A percentile compares a stretch with the other conserved stretches of the same genome.
Evolutionary conservation across 2,797 vertebrate genomes (phyloP).

Genomic region (Sylvia borin): DNA sequence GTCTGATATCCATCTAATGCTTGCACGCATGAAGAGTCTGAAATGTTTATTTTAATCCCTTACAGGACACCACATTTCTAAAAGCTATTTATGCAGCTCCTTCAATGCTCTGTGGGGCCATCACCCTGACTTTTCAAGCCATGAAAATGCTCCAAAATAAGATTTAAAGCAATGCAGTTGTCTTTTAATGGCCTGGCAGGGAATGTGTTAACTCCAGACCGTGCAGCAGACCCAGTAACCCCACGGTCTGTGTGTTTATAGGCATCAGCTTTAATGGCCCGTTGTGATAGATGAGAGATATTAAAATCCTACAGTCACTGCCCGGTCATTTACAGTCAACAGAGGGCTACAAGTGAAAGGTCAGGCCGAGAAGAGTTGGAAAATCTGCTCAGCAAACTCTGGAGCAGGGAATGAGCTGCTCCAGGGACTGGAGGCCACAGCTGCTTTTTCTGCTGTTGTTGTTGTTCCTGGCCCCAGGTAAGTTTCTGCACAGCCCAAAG

Average conservation of each 20-base stretch:
- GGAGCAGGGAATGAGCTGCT: background rate
- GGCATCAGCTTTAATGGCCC: background rate
- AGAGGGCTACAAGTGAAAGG: background rate
- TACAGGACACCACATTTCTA: background rate
- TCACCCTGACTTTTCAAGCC: background rate
- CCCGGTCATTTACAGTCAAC: background rate
- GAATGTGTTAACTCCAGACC: background rate
- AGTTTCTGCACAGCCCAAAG: background rate
- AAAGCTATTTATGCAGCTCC: background rate
- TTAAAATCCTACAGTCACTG: background rate
- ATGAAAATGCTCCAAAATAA: background rate
- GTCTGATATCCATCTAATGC: background rate
- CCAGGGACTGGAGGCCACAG: fast-evolving
- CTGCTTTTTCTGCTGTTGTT: background rate
- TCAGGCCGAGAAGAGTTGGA: background rate
- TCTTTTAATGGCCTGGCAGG: background rate
- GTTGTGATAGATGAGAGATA: background rate
- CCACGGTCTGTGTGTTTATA: background rate
- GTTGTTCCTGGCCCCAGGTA: background rate
- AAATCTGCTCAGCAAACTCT: background rate
- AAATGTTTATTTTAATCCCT: background rate
- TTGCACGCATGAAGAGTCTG: background rate
- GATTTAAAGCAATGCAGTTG: background rate
- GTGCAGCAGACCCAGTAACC: background rate
- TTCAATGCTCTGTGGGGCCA: background rate